Conservation (phyloP, 2,888 invertebrate species). For the Polymixis lichenea region DNA sequence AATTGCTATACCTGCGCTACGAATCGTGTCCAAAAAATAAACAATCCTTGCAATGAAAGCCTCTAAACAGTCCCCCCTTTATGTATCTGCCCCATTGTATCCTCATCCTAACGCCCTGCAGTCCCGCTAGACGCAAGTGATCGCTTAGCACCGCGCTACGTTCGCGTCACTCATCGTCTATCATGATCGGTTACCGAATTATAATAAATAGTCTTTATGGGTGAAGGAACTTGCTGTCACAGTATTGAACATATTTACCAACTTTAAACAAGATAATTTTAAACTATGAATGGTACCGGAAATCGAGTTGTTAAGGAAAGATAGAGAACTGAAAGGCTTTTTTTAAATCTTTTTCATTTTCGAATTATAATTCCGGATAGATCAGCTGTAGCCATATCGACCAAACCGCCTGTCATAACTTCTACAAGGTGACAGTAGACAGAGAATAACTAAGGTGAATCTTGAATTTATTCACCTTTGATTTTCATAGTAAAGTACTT, state of each 20-base stretch:
- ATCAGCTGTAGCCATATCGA: background rate
- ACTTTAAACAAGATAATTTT: background rate
- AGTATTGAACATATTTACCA: background rate
- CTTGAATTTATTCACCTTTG: no score
- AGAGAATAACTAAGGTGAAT: background rate
- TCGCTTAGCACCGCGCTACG: slow-evolving; percentile 10
- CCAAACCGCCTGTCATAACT: no score
- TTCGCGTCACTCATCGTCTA: slow-evolving; percentile 29
- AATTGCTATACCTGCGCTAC: background rate
- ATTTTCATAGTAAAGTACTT: background rate
- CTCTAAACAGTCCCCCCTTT: background rate
- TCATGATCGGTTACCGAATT: slow-evolving; percentile 29
- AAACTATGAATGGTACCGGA: background rate
- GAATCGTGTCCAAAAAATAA: background rate
- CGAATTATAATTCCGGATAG: background rate
- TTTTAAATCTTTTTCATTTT: background rate
- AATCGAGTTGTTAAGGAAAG: no score
- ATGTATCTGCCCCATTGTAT: background rate
- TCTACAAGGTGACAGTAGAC: background rate
- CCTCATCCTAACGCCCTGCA: background rate
- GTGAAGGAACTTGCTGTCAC: background rate
- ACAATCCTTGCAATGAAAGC: background rate
- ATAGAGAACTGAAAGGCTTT: background rate
- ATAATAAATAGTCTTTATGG: slow-evolving; percentile 8
- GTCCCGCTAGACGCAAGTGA: slow-evolving; percentile 17